phyloP scores from a whole-genome alignment of 2,113 vertebrate genomes.

The Oreocharis arfaki region DNA sequence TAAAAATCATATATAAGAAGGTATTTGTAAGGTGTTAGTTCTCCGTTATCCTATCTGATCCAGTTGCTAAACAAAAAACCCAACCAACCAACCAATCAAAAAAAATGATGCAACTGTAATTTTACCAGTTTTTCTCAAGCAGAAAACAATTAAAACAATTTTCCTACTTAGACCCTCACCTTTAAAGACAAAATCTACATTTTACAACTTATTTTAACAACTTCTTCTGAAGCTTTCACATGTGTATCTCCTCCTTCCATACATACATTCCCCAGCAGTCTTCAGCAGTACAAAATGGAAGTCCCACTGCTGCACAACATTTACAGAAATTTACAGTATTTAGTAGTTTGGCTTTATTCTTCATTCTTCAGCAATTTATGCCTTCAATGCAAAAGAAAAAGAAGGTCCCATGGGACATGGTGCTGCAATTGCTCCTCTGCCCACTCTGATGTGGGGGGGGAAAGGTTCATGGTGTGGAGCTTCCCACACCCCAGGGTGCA shows the following conservation, averaged over 20 bases:
- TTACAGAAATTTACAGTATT: background rate
- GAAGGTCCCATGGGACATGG: background rate
- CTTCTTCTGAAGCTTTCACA: background rate
- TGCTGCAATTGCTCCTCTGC: background rate
- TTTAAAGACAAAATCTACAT: background rate
- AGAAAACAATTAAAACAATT: background rate
- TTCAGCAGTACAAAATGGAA: background rate
- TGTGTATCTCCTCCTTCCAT: fast-evolving
- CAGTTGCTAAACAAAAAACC: background rate
- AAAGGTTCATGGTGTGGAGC: background rate
- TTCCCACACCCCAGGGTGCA: background rate
- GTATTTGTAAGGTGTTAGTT: background rate
- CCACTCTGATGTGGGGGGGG: too few species aligned
- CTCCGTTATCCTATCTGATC: background rate
- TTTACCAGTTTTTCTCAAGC: background rate
- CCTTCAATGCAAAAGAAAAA: background rate
- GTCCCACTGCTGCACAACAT: background rate
- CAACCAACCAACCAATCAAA: background rate
- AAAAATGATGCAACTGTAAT: background rate
- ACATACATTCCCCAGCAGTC: background rate
- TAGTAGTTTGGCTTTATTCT: background rate
- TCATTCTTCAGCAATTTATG: background rate
- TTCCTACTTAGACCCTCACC: background rate
- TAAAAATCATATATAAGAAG: background rate
- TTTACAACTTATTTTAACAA: background rate